These are phyloP conservation scores for Lophius piscatorius DNA, from an alignment of 2,113 vertebrate species.

Conservation along the genomic window DNA sequence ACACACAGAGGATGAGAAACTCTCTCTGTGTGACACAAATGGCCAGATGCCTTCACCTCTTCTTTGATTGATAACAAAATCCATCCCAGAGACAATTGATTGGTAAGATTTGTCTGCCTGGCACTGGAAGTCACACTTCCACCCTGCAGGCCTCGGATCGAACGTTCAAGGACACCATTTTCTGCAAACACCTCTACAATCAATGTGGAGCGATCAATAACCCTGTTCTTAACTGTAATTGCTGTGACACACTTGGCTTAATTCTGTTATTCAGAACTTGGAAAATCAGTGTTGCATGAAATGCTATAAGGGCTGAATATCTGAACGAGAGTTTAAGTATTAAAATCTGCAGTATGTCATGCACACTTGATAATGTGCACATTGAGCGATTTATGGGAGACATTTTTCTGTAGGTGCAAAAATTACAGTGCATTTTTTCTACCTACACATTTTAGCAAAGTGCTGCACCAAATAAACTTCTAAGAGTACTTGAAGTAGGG, in stretches of 20 bases:
- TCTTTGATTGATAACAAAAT: conserved; percentile 21
- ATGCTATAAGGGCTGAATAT: background rate
- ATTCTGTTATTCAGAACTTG: conserved; percentile 32
- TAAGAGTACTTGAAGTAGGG: background rate
- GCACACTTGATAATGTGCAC: background rate
- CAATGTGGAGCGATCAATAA: conserved; percentile 35
- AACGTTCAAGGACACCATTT: conserved; percentile 26
- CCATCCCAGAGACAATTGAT: background rate
- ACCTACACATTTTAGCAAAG: no score
- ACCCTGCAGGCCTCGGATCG: conserved; percentile 26
- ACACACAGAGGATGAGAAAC: no score
- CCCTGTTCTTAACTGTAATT: conserved; percentile 36
- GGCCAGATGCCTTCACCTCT: background rate
- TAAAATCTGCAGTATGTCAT: background rate
- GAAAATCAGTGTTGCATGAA: no score
- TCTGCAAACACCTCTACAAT: conserved; percentile 6
- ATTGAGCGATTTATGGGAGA: background rate
- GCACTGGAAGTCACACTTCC: conserved; percentile 12
- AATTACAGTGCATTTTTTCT: no score
- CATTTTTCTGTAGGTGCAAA: background rate
- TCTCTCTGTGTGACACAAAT: no score
- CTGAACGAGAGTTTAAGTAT: background rate
- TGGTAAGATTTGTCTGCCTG: conserved; percentile 5
- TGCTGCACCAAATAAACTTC: no score
- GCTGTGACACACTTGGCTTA: conserved; percentile 7